phyloP scores from a whole-genome alignment of 2,113 vertebrate species.

The Narcine bancroftii region DNA sequence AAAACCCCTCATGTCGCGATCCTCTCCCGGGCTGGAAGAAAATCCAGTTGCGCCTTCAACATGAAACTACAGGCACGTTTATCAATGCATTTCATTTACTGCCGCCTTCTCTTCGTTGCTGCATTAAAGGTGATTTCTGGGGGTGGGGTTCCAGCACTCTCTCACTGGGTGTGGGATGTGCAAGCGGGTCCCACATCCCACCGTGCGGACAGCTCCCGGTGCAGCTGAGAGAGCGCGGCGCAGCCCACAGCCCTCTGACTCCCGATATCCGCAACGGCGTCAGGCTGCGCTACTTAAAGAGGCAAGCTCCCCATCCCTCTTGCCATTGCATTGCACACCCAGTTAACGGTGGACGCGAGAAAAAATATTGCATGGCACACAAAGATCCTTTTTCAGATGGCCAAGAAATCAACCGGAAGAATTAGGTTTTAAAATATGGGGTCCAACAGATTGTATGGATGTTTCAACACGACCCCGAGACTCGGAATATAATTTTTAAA shows the following conservation, averaged over 20 bases:
- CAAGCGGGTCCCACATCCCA: not conserved
- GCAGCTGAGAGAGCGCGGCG: not conserved
- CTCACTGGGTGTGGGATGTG: no score
- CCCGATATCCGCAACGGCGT: constrained; percentile 29
- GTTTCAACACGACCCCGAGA: not conserved
- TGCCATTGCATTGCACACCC: not conserved
- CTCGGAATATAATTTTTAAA: no score
- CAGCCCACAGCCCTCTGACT: constrained; percentile 9
- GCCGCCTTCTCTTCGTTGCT: not conserved
- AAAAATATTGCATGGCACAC: not conserved
- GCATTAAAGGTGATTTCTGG: not conserved
- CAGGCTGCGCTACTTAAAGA: constrained; percentile 23
- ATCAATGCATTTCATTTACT: not conserved
- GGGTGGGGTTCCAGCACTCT: not conserved
- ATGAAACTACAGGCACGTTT: not conserved
- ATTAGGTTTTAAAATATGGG: constrained; percentile 16
- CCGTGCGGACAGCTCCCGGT: constrained; percentile 27
- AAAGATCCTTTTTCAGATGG: not conserved
- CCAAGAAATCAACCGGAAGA: not conserved
- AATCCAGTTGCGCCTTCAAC: not conserved
- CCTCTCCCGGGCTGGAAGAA: constrained; percentile 1
- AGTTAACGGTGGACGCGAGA: not conserved
- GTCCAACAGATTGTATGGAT: not conserved
- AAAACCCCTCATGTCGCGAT: constrained; percentile 25
- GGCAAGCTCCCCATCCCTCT: not conserved